phyloP scores from a whole-genome alignment of 1,140 invertebrate species.

The Solenopsis invicta region DNA sequence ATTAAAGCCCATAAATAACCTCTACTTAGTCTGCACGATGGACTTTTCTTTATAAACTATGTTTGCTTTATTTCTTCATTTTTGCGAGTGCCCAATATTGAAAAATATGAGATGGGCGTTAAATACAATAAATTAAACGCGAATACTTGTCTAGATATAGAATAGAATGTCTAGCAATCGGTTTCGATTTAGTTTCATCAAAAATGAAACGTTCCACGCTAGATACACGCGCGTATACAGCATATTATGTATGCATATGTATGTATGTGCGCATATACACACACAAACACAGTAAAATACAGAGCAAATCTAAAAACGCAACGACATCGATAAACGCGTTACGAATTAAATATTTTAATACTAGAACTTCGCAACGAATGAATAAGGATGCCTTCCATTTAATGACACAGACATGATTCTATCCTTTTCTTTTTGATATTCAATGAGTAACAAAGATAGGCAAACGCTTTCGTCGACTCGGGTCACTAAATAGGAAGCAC shows the following conservation, averaged over 20 bases:
- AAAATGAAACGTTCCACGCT: not conserved
- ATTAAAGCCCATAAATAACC: constrained; percentile 40
- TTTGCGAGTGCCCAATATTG: not conserved
- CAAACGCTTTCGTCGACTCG: too few species aligned
- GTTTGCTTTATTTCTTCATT: not conserved
- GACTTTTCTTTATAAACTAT: not conserved
- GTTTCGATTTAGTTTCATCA: not conserved
- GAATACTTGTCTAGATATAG: not conserved
- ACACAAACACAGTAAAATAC: not conserved
- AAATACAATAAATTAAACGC: not conserved
- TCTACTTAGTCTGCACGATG: constrained; percentile 20
- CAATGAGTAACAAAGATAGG: too few species aligned
- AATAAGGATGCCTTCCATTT: too few species aligned
- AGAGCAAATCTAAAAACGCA: not conserved
- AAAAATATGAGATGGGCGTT: not conserved
- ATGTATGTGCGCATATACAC: not conserved
- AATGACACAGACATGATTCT: too few species aligned
- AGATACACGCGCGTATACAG: too few species aligned
- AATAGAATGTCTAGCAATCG: not conserved
- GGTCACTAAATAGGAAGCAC: too few species aligned
- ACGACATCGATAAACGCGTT: not conserved
- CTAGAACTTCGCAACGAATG: not conserved
- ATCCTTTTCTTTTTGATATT: too few species aligned
- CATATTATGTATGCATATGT: not conserved
- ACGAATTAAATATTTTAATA: not conserved